phyloP scores from a whole-genome alignment of 1,140 invertebrate species.

The Diabrotica undecimpunctata region DNA sequence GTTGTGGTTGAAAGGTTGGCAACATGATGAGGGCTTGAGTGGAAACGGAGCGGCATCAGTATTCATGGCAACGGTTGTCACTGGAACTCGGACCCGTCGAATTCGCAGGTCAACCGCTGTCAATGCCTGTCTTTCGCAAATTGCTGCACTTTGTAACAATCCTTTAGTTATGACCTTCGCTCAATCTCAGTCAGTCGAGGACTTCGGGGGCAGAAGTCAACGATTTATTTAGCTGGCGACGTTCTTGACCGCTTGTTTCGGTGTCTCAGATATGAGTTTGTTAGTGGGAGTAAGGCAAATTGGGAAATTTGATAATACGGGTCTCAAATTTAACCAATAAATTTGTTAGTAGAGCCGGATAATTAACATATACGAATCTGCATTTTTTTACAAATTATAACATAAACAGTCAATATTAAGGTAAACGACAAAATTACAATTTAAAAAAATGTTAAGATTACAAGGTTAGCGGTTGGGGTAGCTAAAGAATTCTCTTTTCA shows the following conservation, averaged over 20 bases:
- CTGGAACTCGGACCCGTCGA: conserved; percentile 27
- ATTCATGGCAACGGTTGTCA: conserved; percentile 34
- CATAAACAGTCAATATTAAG: no score
- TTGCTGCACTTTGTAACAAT: conserved; percentile 30
- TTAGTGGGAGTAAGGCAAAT: background rate
- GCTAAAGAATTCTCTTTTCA: no score
- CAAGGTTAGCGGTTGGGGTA: no score
- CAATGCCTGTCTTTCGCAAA: conserved; percentile 34
- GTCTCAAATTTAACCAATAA: no score
- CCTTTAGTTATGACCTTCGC: conserved; percentile 15
- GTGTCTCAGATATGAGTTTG: background rate
- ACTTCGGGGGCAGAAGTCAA: conserved; percentile 2
- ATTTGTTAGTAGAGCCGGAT: no score
- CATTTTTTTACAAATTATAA: no score
- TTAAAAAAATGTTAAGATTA: no score
- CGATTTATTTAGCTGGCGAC: conserved; percentile 5
- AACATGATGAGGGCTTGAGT: conserved; percentile 28
- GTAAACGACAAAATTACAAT: no score
- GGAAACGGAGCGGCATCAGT: conserved; percentile 32
- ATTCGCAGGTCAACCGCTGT: conserved; percentile 35
- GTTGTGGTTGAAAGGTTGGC: conserved; percentile 19
- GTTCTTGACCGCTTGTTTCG: conserved; percentile 3
- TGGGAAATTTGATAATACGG: no score
- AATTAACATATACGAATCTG: no score
- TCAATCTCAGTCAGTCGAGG: conserved; percentile 11